Conservation (phyloP, 2,888 invertebrate genomes). For the Noctua janthe region DNA sequence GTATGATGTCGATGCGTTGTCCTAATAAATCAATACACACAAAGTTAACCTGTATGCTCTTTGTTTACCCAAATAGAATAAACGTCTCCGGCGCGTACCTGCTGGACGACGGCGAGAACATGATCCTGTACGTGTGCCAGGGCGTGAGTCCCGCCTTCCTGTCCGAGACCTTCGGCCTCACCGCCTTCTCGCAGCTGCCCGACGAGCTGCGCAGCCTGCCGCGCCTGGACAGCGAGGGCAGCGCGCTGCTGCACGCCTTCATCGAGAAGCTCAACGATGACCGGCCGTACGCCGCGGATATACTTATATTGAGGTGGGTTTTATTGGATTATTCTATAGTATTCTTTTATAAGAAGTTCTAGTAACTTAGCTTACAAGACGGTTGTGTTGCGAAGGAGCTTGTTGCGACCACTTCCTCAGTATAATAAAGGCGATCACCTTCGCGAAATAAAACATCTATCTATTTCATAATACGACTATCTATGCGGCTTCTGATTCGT, state of each 20-base stretch:
- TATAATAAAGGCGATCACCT: no score
- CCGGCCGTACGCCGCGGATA: slow-evolving; percentile 94
- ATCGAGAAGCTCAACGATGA: slow-evolving; percentile 96
- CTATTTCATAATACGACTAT: background rate
- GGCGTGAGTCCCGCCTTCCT: slow-evolving; percentile 94
- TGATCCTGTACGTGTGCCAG: slow-evolving; percentile 96
- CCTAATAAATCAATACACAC: background rate
- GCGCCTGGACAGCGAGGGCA: slow-evolving; percentile 93
- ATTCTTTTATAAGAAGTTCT: background rate
- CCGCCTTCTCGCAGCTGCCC: slow-evolving; percentile 93
- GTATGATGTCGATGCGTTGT: background rate
- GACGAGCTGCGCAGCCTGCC: slow-evolving; percentile 95
- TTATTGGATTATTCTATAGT: no score
- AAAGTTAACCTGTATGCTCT: slow-evolving; percentile 86
- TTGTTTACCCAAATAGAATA: slow-evolving; percentile 90
- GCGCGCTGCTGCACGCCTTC: slow-evolving; percentile 94
- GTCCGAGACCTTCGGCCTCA: slow-evolving; percentile 94
- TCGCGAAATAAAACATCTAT: no score
- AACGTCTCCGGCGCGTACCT: slow-evolving; percentile 96
- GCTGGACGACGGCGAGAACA: slow-evolving; percentile 95
- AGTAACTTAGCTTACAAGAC: background rate
- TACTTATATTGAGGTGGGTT: slow-evolving; percentile 94
- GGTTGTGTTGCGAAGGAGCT: background rate
- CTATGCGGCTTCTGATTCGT: background rate
- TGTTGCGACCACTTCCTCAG: background rate